Percentiles rank a stretch among this genome's conserved stretches.
phyloP scores from a whole-genome alignment of 2,113 vertebrate species.

The Anas platyrhynchos region DNA sequence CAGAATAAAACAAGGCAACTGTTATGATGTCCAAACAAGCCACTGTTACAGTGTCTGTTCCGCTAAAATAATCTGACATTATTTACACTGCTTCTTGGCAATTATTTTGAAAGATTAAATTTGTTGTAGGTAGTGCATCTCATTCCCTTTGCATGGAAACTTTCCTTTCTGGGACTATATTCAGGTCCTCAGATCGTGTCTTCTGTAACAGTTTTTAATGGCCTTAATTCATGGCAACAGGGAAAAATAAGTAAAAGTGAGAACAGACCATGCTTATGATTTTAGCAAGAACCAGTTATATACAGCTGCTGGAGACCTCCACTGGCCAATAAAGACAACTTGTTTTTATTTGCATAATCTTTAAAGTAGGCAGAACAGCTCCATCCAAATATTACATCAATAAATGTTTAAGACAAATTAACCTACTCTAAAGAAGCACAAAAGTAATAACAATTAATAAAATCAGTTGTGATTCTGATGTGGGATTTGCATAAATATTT shows the following conservation, averaged over 20 bases:
- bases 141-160: not conserved
- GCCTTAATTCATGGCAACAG: not conserved
- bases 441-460: not conserved
- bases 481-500: not conserved
- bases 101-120: conserved; percentile 25
- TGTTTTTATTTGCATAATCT: not conserved
- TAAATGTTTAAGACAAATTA: not conserved
- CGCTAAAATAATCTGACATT: not conserved
- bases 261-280: not conserved
- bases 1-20: not conserved
- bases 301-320: not conserved
- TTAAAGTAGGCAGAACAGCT: not conserved
- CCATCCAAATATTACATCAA: not conserved
- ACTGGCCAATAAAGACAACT: not conserved
- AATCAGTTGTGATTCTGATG: not conserved
- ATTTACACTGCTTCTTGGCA: not conserved
- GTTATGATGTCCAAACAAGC: not conserved
- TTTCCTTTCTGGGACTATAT: not conserved
- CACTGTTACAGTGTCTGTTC: not conserved
- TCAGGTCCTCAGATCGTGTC: not conserved
- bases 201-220: not conserved
- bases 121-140: not conserved
- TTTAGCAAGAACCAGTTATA: not conserved
- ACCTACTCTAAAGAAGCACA: not conserved
- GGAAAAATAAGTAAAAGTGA: not conserved